phyloP scores from a whole-genome alignment of 2,888 invertebrate species.

The Eristalis arbustorum region DNA sequence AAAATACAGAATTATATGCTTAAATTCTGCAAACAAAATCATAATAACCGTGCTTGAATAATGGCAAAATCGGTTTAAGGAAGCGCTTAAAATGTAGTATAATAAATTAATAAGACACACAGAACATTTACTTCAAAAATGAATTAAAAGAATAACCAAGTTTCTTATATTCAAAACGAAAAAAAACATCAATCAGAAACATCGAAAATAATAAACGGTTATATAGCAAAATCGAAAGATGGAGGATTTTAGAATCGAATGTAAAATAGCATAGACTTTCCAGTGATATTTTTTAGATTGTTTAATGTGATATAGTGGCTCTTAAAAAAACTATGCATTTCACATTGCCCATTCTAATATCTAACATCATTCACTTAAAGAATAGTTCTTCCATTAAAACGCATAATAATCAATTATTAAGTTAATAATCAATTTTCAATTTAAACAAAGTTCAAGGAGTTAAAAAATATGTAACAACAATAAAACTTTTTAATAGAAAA shows the following conservation, averaged over 20 bases:
- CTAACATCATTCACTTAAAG: constrained; percentile 39
- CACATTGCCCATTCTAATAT: constrained; percentile 46
- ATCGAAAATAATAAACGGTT: constrained; percentile 62
- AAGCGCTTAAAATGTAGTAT: constrained; percentile 27
- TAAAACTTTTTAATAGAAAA: constrained; percentile 38
- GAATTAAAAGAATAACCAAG: constrained; percentile 34
- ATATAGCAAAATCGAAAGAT: constrained; percentile 56
- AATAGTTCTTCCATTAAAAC: constrained; percentile 48
- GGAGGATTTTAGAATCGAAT: constrained; percentile 59
- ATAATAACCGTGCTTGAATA: constrained; percentile 46
- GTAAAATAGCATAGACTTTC: constrained; percentile 41
- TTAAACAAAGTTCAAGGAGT: constrained; percentile 44
- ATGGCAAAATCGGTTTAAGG: constrained; percentile 39
- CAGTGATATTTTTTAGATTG: not conserved
- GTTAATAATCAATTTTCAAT: constrained; percentile 39
- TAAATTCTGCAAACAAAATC: constrained; percentile 45
- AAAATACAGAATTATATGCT: constrained; percentile 15
- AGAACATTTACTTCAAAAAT: constrained; percentile 47
- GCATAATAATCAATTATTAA: constrained; percentile 45
- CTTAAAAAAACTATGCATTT: constrained; percentile 37
- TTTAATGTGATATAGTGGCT: not conserved
- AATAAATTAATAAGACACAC: constrained; percentile 50
- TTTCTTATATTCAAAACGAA: constrained; percentile 54
- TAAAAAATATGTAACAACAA: constrained; percentile 52
- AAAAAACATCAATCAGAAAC: constrained; percentile 70